Percentiles rank a stretch among this genome's conserved stretches.
Conservation (phyloP, 2,113 vertebrate genomes). For the Limanda limanda region DNA sequence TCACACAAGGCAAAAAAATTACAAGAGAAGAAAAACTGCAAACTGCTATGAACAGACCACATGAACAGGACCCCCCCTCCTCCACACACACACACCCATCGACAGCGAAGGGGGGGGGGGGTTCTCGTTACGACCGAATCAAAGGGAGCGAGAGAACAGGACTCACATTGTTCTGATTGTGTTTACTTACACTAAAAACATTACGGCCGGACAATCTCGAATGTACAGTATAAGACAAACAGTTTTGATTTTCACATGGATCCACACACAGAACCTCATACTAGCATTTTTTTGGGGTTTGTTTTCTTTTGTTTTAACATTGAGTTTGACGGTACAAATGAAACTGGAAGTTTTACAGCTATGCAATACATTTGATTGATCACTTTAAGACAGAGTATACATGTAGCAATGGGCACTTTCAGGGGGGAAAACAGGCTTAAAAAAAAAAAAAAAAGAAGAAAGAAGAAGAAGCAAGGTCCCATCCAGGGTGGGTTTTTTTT, state of each 20-base stretch:
- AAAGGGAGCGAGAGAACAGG: conserved; percentile 81
- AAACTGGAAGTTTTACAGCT: conserved; percentile 72
- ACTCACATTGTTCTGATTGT: conserved; percentile 78
- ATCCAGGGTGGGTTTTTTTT: conserved; percentile 10
- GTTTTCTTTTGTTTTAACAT: conserved; percentile 62
- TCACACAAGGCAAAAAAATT: conserved; percentile 91
- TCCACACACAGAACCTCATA: conserved; percentile 72
- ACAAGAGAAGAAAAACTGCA: conserved; percentile 87
- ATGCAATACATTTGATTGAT: conserved; percentile 73
- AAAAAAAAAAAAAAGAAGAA: conserved; percentile 33
- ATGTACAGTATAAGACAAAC: conserved; percentile 77
- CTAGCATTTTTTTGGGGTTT: conserved; percentile 44
- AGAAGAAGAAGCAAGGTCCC: conserved; percentile 56
- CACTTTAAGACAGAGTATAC: conserved; percentile 76
- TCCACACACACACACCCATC: conserved; percentile 63
- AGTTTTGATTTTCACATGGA: conserved; percentile 75
- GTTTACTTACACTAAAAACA: conserved; percentile 78
- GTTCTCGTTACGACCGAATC: conserved; percentile 92
- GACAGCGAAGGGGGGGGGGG: conserved; percentile 79
- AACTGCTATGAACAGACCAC: conserved; percentile 93
- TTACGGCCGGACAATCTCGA: conserved; percentile 72
- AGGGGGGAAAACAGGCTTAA: conserved; percentile 59
- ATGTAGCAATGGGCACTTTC: conserved; percentile 76
- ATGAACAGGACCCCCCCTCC: conserved; percentile 66
- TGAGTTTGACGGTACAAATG: conserved; percentile 70